Percentiles rank a stretch among this genome's conserved stretches.
phyloP scores from a whole-genome alignment of 1,140 invertebrate genomes.

The Papilio polyxenes region DNA sequence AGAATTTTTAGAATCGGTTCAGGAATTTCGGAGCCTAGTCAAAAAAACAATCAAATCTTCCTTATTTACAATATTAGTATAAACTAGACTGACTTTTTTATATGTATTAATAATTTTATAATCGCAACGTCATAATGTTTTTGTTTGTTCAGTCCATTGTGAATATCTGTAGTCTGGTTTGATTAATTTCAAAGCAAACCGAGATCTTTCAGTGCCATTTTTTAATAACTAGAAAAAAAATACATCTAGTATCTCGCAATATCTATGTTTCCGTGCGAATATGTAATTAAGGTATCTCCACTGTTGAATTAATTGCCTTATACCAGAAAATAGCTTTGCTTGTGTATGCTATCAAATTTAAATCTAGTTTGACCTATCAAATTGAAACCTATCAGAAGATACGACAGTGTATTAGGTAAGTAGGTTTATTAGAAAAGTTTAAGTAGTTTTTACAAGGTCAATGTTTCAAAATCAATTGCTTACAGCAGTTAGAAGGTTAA shows the following conservation, averaged over 20 bases:
- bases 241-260: not conserved
- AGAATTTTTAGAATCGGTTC: too few relatives aligned
- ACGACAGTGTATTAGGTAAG: not conserved
- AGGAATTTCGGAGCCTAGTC: too few relatives aligned
- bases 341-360: not conserved
- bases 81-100: too few relatives aligned
- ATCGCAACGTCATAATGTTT: too few relatives aligned
- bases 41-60: too few relatives aligned
- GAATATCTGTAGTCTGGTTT: too few relatives aligned
- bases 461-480: not conserved
- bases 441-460: not conserved
- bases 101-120: too few relatives aligned
- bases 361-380: not conserved
- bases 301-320: not conserved
- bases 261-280: not conserved
- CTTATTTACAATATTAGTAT: too few relatives aligned
- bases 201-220: too few relatives aligned
- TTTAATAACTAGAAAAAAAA: too few relatives aligned
- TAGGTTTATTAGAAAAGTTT: slow-evolving; percentile 6
- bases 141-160: too few relatives aligned
- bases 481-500: not conserved
- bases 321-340: not conserved
- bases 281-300: not conserved
- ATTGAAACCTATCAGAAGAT: slow-evolving; percentile 4
- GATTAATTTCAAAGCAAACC: too few relatives aligned